Evolutionary conservation across 2,888 invertebrate genomes (phyloP), one percentile per base, ranked within the genome.

Genomic region (Halocaridina rubra): DNA sequence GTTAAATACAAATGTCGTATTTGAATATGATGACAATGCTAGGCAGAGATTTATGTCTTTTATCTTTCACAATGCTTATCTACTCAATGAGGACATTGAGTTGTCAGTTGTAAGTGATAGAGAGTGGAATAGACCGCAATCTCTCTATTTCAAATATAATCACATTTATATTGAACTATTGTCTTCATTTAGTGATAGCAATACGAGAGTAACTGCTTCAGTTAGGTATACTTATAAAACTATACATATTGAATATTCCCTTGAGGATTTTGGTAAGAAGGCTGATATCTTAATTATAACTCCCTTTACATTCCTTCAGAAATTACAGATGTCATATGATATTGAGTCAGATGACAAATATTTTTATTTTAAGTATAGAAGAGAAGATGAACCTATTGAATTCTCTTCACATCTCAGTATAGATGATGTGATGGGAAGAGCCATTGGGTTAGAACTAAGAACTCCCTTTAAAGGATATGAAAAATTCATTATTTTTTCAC

Each of bases 391-490:
- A 57, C 22, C 8, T 3, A 33, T 57, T n/a, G 57, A 16, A 24
- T 57, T 71, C 30, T 2, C 13, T 7, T n/a, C 19, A 13, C 16
- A 0, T 59, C 13, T 32, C 2, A 2, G 10, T 10, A 22, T 7
- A 2, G 80, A 82, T 61, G 29, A 27, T 3, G 10, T 29, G n/a
- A 39, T 78, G 29, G 82, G 78, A 5, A 61, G 19, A n/a, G 53
- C 13, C 24, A 16, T 64, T 27, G n/a, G 13, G 24, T 10, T 61
- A 27, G 10, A 13, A 2, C 16, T 84, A 10, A 39, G 10, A 19
- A 78, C 82, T 4, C 72, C 82, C 19, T 71, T 77, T 39, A 24
- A 33, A 33, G 71, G 59, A n/a, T 72, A 30, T 32, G 78, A 78
- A 22, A 72, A 46, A 33, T 71, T 72, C 5, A 29, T 29, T 3